A percentile compares a stretch with the other conserved stretches of the same genome.
Evolutionary conservation across 2,113 vertebrate species (phyloP).

Genomic region (Synodontis membranacea): DNA sequence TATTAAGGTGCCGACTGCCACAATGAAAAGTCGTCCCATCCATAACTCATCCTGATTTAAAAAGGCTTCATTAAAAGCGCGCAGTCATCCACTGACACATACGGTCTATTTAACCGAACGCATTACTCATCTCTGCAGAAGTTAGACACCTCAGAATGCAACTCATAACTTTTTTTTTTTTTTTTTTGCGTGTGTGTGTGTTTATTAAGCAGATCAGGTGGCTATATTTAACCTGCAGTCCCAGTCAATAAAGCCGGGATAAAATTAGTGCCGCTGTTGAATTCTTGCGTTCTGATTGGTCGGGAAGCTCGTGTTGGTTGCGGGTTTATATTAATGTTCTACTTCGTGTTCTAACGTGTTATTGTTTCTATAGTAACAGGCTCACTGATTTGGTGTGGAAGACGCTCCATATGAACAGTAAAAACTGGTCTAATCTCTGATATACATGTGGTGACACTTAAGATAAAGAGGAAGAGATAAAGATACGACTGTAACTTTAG

Average conservation of each 20-base stretch:
- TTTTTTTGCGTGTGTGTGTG: background rate
- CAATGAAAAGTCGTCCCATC: constrained; percentile 9
- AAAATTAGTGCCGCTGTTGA: background rate
- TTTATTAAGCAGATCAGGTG: background rate
- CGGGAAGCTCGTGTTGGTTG: background rate
- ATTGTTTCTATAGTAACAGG: background rate
- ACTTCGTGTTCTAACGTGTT: background rate
- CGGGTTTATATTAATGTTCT: background rate
- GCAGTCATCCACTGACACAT: background rate
- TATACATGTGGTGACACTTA: background rate
- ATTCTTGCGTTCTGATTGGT: background rate
- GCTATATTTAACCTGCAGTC: background rate
- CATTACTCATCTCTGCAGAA: background rate
- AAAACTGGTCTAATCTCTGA: background rate
- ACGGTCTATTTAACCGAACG: background rate
- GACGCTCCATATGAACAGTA: background rate
- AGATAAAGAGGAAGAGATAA: too few species aligned
- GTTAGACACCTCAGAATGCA: background rate
- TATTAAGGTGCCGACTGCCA: constrained; percentile 4
- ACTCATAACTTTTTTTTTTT: too few species aligned
- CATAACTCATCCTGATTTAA: constrained; percentile 26
- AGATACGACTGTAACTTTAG: too few species aligned
- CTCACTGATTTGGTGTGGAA: background rate
- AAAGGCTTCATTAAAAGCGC: constrained; percentile 28
- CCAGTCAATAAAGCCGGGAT: background rate